Evolutionary conservation across 2,113 vertebrate genomes (phyloP).

Genomic region (Rissa tridactyla): DNA sequence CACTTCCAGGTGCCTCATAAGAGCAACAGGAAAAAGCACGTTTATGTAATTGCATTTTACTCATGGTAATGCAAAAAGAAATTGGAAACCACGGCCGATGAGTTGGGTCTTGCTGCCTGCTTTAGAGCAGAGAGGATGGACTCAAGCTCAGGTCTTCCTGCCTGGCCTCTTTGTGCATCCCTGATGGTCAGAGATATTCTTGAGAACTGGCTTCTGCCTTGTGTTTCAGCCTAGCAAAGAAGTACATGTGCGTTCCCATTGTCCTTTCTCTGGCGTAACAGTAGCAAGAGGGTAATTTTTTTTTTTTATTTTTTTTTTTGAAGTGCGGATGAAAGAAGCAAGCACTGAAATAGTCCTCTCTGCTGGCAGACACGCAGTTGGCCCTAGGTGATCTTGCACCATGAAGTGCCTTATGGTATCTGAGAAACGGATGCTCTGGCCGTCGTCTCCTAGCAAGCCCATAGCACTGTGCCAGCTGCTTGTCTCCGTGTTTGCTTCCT

Average conservation of each 20-base stretch:
- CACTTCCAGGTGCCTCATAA: background rate
- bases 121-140: background rate
- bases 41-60: background rate
- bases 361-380: background rate
- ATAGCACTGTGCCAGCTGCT: background rate
- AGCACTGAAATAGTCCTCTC: background rate
- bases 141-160: fast-evolving
- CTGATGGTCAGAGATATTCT: background rate
- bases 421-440: background rate
- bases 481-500: too few relatives aligned
- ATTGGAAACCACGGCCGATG: background rate
- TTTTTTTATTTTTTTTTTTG: background rate
- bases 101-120: background rate
- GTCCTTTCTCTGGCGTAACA: background rate
- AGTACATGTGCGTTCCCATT: background rate
- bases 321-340: background rate
- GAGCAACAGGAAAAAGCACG: background rate
- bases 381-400: background rate
- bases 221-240: background rate
- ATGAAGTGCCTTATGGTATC: background rate
- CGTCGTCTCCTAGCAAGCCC: background rate
- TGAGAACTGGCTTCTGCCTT: background rate
- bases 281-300: background rate
- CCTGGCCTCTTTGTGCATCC: background rate
- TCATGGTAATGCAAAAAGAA: background rate